Conservation (phyloP, 2,888 invertebrate species). For the Athalia cordata region DNA sequence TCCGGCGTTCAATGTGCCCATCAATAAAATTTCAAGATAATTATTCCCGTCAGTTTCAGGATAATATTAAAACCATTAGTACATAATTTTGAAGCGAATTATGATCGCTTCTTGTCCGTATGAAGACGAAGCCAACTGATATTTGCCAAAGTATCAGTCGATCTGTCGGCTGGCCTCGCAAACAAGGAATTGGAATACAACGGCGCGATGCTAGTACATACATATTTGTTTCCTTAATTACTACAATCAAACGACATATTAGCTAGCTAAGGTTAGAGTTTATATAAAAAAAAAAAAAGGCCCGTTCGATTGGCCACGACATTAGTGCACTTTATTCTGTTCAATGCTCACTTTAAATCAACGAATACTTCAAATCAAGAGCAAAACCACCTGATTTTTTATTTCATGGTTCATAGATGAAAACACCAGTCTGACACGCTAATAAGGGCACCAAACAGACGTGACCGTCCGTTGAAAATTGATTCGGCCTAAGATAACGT, state of each 20-base stretch:
- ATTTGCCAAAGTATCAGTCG: too few relatives aligned
- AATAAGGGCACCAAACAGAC: too few relatives aligned
- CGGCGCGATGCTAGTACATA: background rate
- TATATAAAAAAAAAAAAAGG: background rate
- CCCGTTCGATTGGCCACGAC: background rate
- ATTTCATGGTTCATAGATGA: too few relatives aligned
- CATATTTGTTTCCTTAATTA: constrained; percentile 11
- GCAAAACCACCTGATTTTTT: too few relatives aligned
- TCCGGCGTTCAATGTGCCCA: constrained; percentile 87
- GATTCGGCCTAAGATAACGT: background rate
- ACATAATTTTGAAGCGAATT: background rate
- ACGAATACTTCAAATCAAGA: too few relatives aligned
- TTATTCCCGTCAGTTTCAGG: constrained; percentile 34
- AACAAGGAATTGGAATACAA: too few relatives aligned
- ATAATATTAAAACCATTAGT: constrained; percentile 34
- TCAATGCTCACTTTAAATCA: background rate
- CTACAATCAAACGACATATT: constrained; percentile 3
- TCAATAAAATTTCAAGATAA: constrained; percentile 77
- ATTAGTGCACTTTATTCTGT: background rate
- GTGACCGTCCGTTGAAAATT: background rate
- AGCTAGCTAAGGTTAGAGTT: constrained; percentile 10
- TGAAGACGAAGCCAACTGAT: too few relatives aligned
- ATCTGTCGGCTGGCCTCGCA: too few relatives aligned
- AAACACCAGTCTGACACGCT: too few relatives aligned
- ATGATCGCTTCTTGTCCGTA: background rate